phyloP scores from a whole-genome alignment of 2,888 invertebrate genomes.

The Cybosia mesomella region DNA sequence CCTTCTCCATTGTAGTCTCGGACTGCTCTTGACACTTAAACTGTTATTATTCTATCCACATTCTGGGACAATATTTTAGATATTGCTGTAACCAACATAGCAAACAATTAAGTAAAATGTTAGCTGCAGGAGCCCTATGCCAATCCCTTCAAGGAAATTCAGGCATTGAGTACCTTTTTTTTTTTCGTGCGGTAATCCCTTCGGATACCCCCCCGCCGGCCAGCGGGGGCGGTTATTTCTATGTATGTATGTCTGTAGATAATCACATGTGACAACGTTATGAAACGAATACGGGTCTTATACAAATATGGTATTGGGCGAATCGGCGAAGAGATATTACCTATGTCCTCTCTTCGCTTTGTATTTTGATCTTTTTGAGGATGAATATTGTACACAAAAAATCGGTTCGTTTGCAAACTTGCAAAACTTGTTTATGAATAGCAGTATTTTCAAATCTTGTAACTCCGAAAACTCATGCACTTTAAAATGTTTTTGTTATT shows the following conservation, averaged over 20 bases:
- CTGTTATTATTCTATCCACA: background rate
- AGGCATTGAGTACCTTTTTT: too few relatives aligned
- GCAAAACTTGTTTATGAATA: background rate
- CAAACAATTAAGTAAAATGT: background rate
- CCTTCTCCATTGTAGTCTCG: slow-evolving; percentile 21
- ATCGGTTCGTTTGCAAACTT: background rate
- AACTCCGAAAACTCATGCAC: background rate
- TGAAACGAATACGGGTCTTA: background rate
- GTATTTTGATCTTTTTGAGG: background rate
- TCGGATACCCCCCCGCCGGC: too few relatives aligned
- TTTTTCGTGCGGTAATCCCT: too few relatives aligned
- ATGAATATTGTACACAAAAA: background rate
- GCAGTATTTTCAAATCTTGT: background rate
- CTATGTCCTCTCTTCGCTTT: background rate
- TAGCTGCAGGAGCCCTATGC: background rate
- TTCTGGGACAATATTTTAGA: background rate
- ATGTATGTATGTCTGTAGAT: background rate
- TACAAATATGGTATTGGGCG: background rate
- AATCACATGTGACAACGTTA: background rate
- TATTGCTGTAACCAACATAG: background rate
- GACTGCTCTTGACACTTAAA: slow-evolving; percentile 15
- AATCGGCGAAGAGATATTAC: background rate
- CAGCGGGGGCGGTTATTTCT: too few relatives aligned
- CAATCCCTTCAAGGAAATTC: background rate
- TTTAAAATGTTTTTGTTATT: background rate